A percentile compares a stretch with the other conserved stretches of the same genome.
phyloP scores from a whole-genome alignment of 92 coral and sea anemone species.

The Parazoanthus darwini region DNA sequence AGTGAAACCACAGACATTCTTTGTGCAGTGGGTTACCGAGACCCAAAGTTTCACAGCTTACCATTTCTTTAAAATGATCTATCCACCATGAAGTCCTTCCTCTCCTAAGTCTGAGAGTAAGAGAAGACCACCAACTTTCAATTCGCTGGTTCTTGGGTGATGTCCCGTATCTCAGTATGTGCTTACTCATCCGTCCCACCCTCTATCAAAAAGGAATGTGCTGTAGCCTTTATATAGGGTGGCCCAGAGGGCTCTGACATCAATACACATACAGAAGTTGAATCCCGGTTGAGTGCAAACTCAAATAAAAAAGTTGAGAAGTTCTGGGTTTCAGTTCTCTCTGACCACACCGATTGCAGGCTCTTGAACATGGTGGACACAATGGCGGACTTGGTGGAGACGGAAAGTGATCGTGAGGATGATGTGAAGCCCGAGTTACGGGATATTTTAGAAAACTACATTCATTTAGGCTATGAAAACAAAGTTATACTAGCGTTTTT shows the following conservation, averaged over 20 bases:
- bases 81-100: slow-evolving; percentile 17
- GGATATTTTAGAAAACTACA: slow-evolving; percentile 1
- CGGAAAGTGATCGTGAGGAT: background rate
- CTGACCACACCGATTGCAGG: no score
- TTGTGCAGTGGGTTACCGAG: background rate
- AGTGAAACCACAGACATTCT: slow-evolving; percentile 24
- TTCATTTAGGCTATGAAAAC: slow-evolving; percentile 42
- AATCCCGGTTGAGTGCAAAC: no score
- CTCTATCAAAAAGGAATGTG: background rate
- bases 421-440: slow-evolving; percentile 12
- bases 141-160: slow-evolving; percentile 31
- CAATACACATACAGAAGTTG: no score
- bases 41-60: background rate
- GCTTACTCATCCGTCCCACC: background rate
- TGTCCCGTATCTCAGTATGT: background rate
- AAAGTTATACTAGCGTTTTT: slow-evolving; percentile 6
- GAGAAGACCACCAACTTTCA: slow-evolving; percentile 23
- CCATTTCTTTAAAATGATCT: slow-evolving; percentile 25
- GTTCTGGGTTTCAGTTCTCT: no score
- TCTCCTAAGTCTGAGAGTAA: background rate
- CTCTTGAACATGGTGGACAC: no score
- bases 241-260: no score
- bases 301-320: no score
- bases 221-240: background rate
- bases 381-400: background rate